phyloP scores from a whole-genome alignment of 2,797 vertebrate species.

The Poecilia wingei region DNA sequence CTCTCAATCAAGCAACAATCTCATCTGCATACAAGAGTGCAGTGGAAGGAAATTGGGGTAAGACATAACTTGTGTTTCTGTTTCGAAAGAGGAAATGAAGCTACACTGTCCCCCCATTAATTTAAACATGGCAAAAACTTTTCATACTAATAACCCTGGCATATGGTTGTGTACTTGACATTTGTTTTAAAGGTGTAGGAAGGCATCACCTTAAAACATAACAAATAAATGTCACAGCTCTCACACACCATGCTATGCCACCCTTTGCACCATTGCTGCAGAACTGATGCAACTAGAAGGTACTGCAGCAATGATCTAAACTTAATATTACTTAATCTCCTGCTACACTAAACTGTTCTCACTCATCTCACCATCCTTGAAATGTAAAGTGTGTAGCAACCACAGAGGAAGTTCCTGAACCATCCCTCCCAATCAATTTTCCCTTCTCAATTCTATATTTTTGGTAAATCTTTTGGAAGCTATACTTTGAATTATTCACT shows the following conservation, averaged over 20 bases:
- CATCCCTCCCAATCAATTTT: too few relatives aligned
- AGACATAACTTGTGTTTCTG: neutral
- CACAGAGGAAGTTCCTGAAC: too few relatives aligned
- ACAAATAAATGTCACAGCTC: neutral
- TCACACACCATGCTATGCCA: neutral
- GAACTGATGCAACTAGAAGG: neutral
- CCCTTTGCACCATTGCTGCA: neutral
- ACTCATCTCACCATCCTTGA: neutral
- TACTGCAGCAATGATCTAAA: neutral
- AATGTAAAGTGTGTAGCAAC: too few relatives aligned
- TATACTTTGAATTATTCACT: too few relatives aligned
- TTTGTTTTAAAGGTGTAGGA: neutral
- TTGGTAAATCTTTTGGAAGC: too few relatives aligned
- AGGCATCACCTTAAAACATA: neutral
- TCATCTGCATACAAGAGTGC: neutral
- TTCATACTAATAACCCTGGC: neutral
- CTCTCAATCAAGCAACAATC: constrained; percentile 4
- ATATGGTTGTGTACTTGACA: neutral
- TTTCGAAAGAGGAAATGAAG: neutral
- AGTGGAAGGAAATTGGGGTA: neutral
- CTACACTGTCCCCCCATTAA: constrained; percentile 2
- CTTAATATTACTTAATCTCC: neutral
- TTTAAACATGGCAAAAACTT: neutral
- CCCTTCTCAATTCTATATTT: too few relatives aligned
- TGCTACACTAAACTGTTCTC: neutral